A percentile compares a stretch with the other conserved stretches of the same genome.
Evolutionary conservation across 2,113 vertebrate genomes (phyloP).

Genomic region (Forbesichthys agassizii): DNA sequence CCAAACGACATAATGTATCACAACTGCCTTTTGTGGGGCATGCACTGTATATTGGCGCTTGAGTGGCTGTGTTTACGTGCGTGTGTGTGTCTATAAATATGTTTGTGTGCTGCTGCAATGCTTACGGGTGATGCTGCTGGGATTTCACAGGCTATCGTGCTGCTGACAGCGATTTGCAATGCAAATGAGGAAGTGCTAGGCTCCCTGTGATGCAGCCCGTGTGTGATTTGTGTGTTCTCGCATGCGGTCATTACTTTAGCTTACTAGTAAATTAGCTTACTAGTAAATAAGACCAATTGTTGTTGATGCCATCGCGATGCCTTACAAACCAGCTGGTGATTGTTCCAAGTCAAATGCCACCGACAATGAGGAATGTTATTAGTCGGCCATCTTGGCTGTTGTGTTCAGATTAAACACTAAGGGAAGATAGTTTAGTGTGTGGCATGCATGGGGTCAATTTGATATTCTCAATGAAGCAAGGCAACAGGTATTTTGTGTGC

Average conservation of each 20-base stretch:
- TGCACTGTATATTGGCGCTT: background rate
- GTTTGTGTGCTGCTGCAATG: conserved; percentile 20
- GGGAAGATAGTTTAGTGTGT: background rate
- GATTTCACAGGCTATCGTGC: conserved; percentile 52
- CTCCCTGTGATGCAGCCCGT: conserved; percentile 34
- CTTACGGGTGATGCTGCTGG: conserved; percentile 40
- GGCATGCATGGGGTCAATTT: conserved; percentile 21
- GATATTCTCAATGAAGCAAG: conserved; percentile 18
- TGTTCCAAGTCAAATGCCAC: background rate
- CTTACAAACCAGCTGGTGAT: background rate
- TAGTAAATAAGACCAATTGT: conserved; percentile 10
- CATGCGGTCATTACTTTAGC: background rate
- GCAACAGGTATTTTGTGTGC: conserved; percentile 26
- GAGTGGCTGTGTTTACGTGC: conserved; percentile 2
- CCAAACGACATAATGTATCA: background rate
- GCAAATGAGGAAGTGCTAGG: conserved; percentile 60
- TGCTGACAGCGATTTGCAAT: conserved; percentile 64
- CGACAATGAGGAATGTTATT: conserved; percentile 12
- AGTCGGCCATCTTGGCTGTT: background rate
- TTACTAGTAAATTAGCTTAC: too few species aligned
- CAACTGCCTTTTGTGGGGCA: background rate
- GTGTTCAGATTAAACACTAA: background rate
- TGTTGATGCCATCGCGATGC: conserved; percentile 15
- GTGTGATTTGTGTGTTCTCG: conserved; percentile 36
- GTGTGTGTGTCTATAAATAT: conserved; percentile 10